Conservation (phyloP, 2,888 invertebrate species). For the Drosophila leonis region DNA sequence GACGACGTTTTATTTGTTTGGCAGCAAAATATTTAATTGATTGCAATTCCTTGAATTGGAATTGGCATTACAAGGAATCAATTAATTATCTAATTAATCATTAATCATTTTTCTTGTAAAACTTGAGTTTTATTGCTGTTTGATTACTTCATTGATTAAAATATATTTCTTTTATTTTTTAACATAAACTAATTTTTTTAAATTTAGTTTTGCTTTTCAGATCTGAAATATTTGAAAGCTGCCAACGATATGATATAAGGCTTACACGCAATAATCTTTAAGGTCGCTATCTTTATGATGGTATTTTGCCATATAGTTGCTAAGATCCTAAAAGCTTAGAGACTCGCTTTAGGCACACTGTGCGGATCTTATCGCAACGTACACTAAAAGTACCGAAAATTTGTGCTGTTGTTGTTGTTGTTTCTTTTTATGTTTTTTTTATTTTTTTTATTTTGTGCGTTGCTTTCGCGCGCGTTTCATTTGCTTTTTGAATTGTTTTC, state of each 20-base stretch:
- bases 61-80: neutral
- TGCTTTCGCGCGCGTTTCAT: slow-evolving; percentile 25
- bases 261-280: slow-evolving; percentile 26
- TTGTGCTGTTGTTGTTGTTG: neutral
- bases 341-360: slow-evolving; percentile 47
- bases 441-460: slow-evolving; percentile 26
- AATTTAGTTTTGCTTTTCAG: neutral
- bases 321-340: slow-evolving; percentile 50
- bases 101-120: too few relatives aligned
- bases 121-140: too few relatives aligned
- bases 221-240: neutral
- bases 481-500: slow-evolving; percentile 41
- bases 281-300: slow-evolving; percentile 50
- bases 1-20: neutral
- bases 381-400: slow-evolving; percentile 16
- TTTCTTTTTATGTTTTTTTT: slow-evolving; percentile 7
- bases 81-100: too few relatives aligned
- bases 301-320: slow-evolving; percentile 20
- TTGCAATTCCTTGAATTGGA: neutral
- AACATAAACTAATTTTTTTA: neutral
- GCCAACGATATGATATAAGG: slow-evolving; percentile 24
- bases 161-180: too few relatives aligned
- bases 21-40: neutral
- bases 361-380: slow-evolving; percentile 48
- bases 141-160: too few relatives aligned